phyloP scores from a whole-genome alignment of 2,113 vertebrate genomes.

The Cynocephalus volans region DNA sequence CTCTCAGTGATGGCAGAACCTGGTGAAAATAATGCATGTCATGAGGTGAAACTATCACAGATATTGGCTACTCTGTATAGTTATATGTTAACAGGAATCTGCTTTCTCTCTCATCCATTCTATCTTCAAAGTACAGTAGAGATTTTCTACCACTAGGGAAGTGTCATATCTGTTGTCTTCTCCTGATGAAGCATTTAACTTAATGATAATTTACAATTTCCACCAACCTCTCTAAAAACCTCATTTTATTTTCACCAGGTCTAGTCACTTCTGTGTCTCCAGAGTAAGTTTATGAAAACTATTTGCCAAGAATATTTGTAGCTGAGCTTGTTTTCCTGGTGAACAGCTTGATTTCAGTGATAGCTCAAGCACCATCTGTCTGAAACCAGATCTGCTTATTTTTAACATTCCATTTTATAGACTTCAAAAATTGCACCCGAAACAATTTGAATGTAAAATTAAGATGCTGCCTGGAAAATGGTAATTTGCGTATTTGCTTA shows the following conservation, averaged over 20 bases:
- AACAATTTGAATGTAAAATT: conserved; percentile 80
- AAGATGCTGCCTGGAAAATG: conserved; percentile 74
- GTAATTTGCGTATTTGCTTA: conserved; percentile 79
- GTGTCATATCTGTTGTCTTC: neutral
- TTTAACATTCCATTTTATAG: conserved; percentile 82
- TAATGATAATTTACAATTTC: conserved; percentile 58
- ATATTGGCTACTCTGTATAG: conserved; percentile 10
- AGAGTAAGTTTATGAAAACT: conserved; percentile 68
- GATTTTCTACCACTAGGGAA: neutral
- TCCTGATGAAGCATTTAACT: conserved; percentile 58
- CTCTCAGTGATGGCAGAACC: conserved; percentile 1
- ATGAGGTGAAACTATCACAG: neutral
- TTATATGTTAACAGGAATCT: conserved; percentile 33
- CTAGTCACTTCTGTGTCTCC: conserved; percentile 50
- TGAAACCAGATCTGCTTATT: conserved; percentile 78
- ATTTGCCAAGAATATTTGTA: conserved; percentile 76
- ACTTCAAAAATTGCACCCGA: conserved; percentile 70
- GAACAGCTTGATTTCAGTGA: conserved; percentile 76
- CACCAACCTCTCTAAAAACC: neutral
- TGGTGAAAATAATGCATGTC: neutral
- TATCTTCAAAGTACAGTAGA: neutral
- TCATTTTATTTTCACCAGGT: conserved; percentile 56
- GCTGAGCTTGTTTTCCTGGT: conserved; percentile 78
- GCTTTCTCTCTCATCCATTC: neutral
- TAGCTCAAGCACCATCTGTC: conserved; percentile 81